Evolutionary conservation across 2,113 vertebrate genomes (phyloP), one percentile per base, ranked within the genome.

Genomic region (Orthonyx spaldingii): DNA sequence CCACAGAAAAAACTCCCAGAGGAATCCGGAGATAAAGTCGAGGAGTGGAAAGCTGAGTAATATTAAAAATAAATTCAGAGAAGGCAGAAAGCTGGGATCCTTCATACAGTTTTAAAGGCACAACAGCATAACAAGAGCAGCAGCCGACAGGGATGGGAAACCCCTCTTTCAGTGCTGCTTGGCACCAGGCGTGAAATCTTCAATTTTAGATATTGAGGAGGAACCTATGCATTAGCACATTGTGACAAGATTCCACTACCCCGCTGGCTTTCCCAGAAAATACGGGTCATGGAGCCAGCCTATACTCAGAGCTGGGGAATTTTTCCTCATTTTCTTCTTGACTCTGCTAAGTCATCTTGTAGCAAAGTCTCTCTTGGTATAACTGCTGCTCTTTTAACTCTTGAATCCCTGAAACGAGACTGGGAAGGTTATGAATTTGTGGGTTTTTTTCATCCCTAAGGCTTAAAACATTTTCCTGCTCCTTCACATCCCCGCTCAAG

Each of bases 31-130:
- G 77, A 85, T 70, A 83, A 90, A 75, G 63, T 71, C 3, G 7
- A 65, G 57, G 59, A 90, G 27, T 60, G 18, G 87, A 84, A 90
- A 90, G 55, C 65, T 7, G 7, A 90, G 71, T 50, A 77, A 77
- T 39, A 93, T 89, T 90, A 93, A 93, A 96, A 93, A 92, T 92
- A 83, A 91, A 95, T 81, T 86, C 16, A 8, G 52, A 44, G 64
- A 49, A 86, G 56, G 90, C 79, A 74, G 79, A 88, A 89, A 93
- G 72, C 79, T 0, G n/a, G 72, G 69, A 77, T 86, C 65, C 76
- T 84, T 90, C 90, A 33, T 81, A 85, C 68, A 59, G 64, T 68
- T 93, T 94, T 93, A 93, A 90, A 96, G 68, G 56, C 66, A 41
- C 9, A 5, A 72, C 70, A 72, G 71, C 18, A 1, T 52, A 80